A percentile compares a stretch with the other conserved stretches of the same genome.
Evolutionary conservation across 2,797 vertebrate species (phyloP).

Genomic region (Zonotrichia albicollis): DNA sequence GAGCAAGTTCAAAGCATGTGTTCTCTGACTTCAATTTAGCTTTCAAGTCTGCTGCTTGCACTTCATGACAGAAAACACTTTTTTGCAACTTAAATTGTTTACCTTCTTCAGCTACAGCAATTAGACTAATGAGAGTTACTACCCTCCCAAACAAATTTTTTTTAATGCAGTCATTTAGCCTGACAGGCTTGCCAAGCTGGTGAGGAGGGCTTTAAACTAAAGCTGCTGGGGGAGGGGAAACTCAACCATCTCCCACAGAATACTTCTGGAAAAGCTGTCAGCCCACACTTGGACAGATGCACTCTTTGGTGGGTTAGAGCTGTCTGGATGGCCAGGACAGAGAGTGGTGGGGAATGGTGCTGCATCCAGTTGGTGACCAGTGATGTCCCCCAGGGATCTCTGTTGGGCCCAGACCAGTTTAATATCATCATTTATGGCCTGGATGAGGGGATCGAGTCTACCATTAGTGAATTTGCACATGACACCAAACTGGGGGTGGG

Average conservation of each 20-base stretch:
- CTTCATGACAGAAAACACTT: neutral
- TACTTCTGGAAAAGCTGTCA: neutral
- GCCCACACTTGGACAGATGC: neutral
- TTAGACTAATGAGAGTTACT: slow-evolving; percentile 24
- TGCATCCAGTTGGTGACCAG: rapidly evolving
- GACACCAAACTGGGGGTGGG: rapidly evolving
- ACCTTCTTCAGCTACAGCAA: neutral
- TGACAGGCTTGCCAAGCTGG: neutral
- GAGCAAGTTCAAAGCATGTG: neutral
- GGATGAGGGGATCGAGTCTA: neutral
- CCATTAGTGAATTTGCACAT: neutral
- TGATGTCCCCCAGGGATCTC: too few species aligned
- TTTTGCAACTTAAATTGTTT: neutral
- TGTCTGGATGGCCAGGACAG: neutral
- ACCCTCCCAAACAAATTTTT: neutral
- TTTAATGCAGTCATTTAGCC: neutral
- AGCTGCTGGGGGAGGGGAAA: neutral
- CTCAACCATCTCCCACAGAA: neutral
- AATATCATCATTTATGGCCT: neutral
- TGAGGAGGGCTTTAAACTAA: neutral
- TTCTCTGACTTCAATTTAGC: neutral
- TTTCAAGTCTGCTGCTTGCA: slow-evolving; percentile 1
- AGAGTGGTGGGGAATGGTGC: neutral
- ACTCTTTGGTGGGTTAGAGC: neutral
- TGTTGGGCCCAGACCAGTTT: neutral